phyloP scores from a whole-genome alignment of 2,888 invertebrate species.

The Auanema sp. region DNA sequence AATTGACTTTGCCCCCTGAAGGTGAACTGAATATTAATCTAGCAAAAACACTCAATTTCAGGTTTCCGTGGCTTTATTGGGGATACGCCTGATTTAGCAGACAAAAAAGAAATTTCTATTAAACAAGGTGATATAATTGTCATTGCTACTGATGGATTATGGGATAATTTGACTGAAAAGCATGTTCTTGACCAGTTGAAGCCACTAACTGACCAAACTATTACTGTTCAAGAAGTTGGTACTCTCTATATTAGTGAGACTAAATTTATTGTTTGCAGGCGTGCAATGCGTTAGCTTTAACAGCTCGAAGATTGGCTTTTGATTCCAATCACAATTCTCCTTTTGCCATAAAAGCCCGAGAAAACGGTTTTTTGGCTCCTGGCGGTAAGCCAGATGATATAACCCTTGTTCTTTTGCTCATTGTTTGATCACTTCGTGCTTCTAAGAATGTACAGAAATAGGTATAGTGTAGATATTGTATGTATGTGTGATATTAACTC shows the following conservation, averaged over 20 bases:
- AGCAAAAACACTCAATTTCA: slow-evolving; percentile 10
- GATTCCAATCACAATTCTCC: slow-evolving; percentile 93
- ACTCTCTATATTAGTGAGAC: neutral
- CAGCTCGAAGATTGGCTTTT: slow-evolving; percentile 89
- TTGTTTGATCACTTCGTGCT: slow-evolving; percentile 65
- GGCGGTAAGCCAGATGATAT: slow-evolving; percentile 99
- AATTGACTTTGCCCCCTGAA: slow-evolving; percentile 84
- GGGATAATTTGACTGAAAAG: slow-evolving; percentile 93
- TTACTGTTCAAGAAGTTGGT: slow-evolving; percentile 42
- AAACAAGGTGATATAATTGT: slow-evolving; percentile 28
- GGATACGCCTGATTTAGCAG: slow-evolving; percentile 58
- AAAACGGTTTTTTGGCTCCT: slow-evolving; percentile 84
- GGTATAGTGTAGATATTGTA: too few species aligned
- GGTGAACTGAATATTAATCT: slow-evolving; percentile 21
- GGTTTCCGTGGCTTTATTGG: slow-evolving; percentile 56
- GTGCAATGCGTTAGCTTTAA: slow-evolving; percentile 85
- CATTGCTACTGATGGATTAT: slow-evolving; percentile 90
- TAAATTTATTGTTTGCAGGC: slow-evolving; percentile 25
- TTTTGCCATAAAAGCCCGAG: slow-evolving; percentile 87
- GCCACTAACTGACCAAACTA: slow-evolving; percentile 29
- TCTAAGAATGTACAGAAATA: too few species aligned
- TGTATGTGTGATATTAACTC: too few species aligned
- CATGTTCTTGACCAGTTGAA: slow-evolving; percentile 82
- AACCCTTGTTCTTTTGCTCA: slow-evolving; percentile 91
- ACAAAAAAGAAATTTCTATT: slow-evolving; percentile 47